Evolutionary conservation across 2,888 invertebrate genomes (phyloP), one percentile per base, ranked within the genome.

Genomic region (Epinotia brunnichana): DNA sequence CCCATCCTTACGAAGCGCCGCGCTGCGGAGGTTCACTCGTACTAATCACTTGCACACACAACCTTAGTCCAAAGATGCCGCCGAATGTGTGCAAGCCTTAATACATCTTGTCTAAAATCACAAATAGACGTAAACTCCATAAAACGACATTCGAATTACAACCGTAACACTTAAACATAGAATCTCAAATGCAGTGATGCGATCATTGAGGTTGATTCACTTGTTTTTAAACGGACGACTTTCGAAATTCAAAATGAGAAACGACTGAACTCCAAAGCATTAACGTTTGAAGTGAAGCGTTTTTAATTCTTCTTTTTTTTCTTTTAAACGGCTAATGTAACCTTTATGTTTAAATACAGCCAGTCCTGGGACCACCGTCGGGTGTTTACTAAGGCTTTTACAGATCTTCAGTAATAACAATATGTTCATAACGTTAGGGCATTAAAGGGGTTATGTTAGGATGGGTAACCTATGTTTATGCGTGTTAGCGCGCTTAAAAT

Each of bases 31-130:
- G 91, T 91, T 90, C 81, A 82, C 76, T 75, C 73, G 76, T 81
- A 83, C 92, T 93, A 93, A 92, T 90, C 85, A 88, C 79, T 87
- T 82, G 79, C 78, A 83, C 87, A 92, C 85, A 93, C 88, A 87
- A 80, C 83, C 88, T 90, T 91, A 89, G 79, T 85, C 80, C 75
- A 73, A 73, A 73, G 73, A 73, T 76, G 80, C 91, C 91, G 90
- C 85, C 77, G 60, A 77, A 53, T 88, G 81, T 87, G 83, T 87
- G 82, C 83, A 82, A 84, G 84, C 83, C 87, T 87, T 90, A 73
- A 73, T 63, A 69, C 70, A 70, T 63, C 41, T 39, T 21, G 4
- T 17, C 17, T 2, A 57, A 44, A 11, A 48, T 24, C 10, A 13
- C 3, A 59, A 51, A 70, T 4, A 7, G 54, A 10, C 11, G 4